Conservation (phyloP, 2,888 invertebrate species). For the Macropis europaea region DNA sequence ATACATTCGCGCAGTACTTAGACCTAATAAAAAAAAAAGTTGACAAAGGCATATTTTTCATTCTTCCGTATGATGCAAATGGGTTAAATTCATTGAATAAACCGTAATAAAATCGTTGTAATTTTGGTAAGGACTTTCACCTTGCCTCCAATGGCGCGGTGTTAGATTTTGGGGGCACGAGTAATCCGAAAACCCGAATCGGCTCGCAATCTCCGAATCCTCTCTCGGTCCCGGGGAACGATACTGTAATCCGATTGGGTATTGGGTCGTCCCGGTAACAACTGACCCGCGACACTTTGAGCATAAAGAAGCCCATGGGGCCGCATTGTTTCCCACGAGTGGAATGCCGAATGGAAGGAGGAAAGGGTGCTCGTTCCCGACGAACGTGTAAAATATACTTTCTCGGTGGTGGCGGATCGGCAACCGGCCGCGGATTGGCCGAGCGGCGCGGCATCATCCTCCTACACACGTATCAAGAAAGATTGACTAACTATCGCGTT, state of each 20-base stretch:
- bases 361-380: conserved; percentile 5
- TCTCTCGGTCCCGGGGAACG: conserved; percentile 5
- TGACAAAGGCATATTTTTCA: too few relatives aligned
- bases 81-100: too few relatives aligned
- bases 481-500: conserved; percentile 63
- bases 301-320: conserved; percentile 74
- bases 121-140: too few relatives aligned
- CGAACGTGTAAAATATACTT: conserved; percentile 49
- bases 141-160: too few relatives aligned
- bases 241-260: conserved; percentile 54
- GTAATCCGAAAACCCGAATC: too few relatives aligned
- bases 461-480: conserved; percentile 51
- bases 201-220: not conserved
- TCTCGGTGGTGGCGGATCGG: conserved; percentile 40
- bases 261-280: conserved; percentile 60
- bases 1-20: too few relatives aligned
- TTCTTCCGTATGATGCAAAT: too few relatives aligned
- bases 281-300: conserved; percentile 71
- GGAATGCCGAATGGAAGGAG: conserved; percentile 68
- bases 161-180: too few relatives aligned
- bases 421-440: conserved; percentile 66
- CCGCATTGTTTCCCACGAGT: conserved; percentile 78
- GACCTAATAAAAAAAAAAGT: too few relatives aligned
- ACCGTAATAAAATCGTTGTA: too few relatives aligned
- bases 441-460: conserved; percentile 59